A percentile compares a stretch with the other conserved stretches of the same genome.
Evolutionary conservation across 2,888 invertebrate genomes (phyloP).

Genomic region (Dione vanillae): DNA sequence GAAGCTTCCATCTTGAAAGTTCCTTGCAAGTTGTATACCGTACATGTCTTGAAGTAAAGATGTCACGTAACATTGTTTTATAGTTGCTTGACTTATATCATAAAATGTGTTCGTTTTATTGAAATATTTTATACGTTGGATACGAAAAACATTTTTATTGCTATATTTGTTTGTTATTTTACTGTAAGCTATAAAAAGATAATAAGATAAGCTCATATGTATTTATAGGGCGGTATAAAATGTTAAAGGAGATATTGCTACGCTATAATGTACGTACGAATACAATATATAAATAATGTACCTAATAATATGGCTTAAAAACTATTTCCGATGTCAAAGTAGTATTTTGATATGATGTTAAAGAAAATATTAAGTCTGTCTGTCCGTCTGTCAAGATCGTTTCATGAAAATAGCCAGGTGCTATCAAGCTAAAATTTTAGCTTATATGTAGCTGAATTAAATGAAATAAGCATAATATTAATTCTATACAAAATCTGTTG

Average conservation of each 20-base stretch:
- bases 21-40: background rate
- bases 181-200: constrained; percentile 36
- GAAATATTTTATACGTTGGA: constrained; percentile 43
- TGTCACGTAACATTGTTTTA: constrained; percentile 36
- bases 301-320: too few relatives aligned
- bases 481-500: too few relatives aligned
- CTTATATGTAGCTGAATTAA: too few relatives aligned
- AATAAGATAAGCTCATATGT: constrained; percentile 28
- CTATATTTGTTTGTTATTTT: constrained; percentile 41
- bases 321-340: too few relatives aligned
- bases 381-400: too few relatives aligned
- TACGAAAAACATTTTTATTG: constrained; percentile 42
- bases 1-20: constrained; percentile 5
- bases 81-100: constrained; percentile 38
- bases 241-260: constrained; percentile 3
- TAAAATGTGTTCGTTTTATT: constrained; percentile 45
- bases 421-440: too few relatives aligned
- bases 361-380: too few relatives aligned
- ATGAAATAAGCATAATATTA: too few relatives aligned
- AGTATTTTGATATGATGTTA: too few relatives aligned
- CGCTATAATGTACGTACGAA: background rate
- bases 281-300: background rate
- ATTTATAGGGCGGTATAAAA: constrained; percentile 23
- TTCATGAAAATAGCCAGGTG: too few relatives aligned
- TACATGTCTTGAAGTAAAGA: constrained; percentile 19